A percentile compares a stretch with the other conserved stretches of the same genome.
Evolutionary conservation across 92 coral and sea anemone species (phyloP).

Genomic region (Nematostella vectensis): DNA sequence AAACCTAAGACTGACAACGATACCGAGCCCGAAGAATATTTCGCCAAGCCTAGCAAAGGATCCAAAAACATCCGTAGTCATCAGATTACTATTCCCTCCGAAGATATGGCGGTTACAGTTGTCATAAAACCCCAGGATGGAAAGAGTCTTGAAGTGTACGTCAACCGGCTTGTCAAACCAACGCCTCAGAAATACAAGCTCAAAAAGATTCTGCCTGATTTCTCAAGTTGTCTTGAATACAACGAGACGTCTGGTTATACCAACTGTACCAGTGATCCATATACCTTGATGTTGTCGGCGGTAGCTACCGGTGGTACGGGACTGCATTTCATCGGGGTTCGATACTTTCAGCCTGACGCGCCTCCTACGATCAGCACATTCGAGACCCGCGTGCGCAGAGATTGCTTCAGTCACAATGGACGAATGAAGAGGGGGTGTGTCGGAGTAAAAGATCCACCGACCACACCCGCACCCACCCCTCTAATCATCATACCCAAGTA

Average conservation of each 20-base stretch:
- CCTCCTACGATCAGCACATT: slow-evolving; percentile 7
- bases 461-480: slow-evolving; percentile 72
- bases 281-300: slow-evolving; percentile 37
- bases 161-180: slow-evolving; percentile 27
- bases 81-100: slow-evolving; percentile 35
- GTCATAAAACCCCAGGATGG: slow-evolving; percentile 42
- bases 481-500: slow-evolving; percentile 55
- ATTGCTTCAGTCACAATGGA: slow-evolving; percentile 61
- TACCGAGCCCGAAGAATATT: slow-evolving; percentile 28
- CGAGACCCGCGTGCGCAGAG: slow-evolving; percentile 30
- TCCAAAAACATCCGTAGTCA: slow-evolving; percentile 44
- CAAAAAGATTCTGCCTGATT: slow-evolving; percentile 43
- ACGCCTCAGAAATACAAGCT: slow-evolving; percentile 44
- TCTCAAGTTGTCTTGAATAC: slow-evolving; percentile 25
- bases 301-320: slow-evolving; percentile 64
- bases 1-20: slow-evolving; percentile 18
- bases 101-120: slow-evolving; percentile 30
- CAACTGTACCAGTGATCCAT: slow-evolving; percentile 62
- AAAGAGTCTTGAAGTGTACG: slow-evolving; percentile 35
- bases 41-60: slow-evolving; percentile 62
- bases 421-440: slow-evolving; percentile 69
- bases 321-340: slow-evolving; percentile 64
- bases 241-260: slow-evolving; percentile 6
- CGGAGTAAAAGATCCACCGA: slow-evolving; percentile 80
- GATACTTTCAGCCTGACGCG: slow-evolving; percentile 17